A percentile compares a stretch with the other conserved stretches of the same genome.
These are phyloP conservation scores for Zaprionus tsacasi DNA, from an alignment of 1,140 invertebrate species.

Conservation along the genomic window DNA sequence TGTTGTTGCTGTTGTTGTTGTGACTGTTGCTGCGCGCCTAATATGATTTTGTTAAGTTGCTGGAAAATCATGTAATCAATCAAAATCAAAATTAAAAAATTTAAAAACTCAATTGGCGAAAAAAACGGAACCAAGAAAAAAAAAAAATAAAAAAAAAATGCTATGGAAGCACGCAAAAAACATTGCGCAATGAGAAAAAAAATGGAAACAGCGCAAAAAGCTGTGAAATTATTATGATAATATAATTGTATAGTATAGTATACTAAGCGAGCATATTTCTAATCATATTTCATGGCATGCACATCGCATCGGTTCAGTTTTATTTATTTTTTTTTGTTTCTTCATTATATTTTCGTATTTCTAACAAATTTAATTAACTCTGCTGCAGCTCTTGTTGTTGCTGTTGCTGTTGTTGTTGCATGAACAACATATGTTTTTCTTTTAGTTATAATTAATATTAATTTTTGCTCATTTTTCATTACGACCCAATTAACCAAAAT, in stretches of 20 bases:
- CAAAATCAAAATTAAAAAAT: constrained; percentile 47
- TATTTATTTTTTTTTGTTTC: constrained; percentile 3
- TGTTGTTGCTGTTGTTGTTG: constrained; percentile 40
- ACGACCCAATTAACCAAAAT: neutral
- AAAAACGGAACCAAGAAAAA: constrained; percentile 21
- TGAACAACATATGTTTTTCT: constrained; percentile 52
- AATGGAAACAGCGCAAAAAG: constrained; percentile 1
- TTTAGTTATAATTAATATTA: constrained; percentile 41
- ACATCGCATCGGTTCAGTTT: constrained; percentile 29
- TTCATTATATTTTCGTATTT: constrained; percentile 6
- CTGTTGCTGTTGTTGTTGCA: constrained; percentile 64
- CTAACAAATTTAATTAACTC: constrained; percentile 62
- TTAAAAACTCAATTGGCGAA: constrained; percentile 20
- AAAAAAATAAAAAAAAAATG: constrained; percentile 28
- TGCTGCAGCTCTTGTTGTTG: constrained; percentile 52
- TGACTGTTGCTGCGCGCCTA: constrained; percentile 16
- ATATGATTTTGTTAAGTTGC: constrained; percentile 32
- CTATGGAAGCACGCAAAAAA: constrained; percentile 29
- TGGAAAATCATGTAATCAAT: constrained; percentile 28
- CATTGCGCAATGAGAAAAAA: constrained; percentile 48
- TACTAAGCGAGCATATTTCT: constrained; percentile 18
- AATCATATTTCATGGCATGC: constrained; percentile 46
- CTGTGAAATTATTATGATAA: constrained; percentile 35
- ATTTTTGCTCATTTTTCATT: constrained; percentile 5
- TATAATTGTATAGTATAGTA: neutral